These are phyloP conservation scores for Proteles cristata DNA, from an alignment of 2,113 vertebrate species.

Conservation along the genomic window DNA sequence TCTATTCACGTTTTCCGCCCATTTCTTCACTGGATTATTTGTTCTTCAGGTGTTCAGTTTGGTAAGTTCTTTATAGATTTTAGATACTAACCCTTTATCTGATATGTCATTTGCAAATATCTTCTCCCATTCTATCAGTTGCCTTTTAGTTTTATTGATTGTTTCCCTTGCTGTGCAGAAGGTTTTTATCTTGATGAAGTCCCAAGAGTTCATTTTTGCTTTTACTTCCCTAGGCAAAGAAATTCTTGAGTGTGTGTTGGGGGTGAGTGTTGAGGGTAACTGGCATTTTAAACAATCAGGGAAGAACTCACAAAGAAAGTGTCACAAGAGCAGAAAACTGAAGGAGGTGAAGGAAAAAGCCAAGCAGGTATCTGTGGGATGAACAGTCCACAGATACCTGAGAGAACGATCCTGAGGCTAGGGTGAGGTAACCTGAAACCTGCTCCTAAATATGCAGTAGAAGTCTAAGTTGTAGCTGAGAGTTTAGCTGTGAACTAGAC, in stretches of 20 bases:
- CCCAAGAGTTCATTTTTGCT: too few relatives aligned
- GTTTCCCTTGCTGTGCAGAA: too few relatives aligned
- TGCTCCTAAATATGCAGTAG: neutral
- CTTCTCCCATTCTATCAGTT: too few relatives aligned
- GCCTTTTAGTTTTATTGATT: too few relatives aligned
- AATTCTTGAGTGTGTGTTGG: neutral
- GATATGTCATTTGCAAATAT: too few relatives aligned
- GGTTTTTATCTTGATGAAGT: too few relatives aligned
- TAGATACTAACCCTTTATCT: too few relatives aligned
- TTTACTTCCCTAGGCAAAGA: neutral
- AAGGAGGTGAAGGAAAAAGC: neutral
- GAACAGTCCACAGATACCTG: neutral
- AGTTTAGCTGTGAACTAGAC: too few relatives aligned
- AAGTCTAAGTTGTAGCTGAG: neutral
- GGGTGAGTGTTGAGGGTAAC: rapidly evolving
- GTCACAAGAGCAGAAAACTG: neutral
- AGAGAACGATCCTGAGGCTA: neutral
- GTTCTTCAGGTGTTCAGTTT: too few relatives aligned
- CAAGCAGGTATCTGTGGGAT: neutral
- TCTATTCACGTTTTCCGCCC: too few relatives aligned
- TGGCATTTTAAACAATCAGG: neutral
- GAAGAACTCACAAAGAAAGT: neutral
- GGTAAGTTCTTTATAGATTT: too few relatives aligned
- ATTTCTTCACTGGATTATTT: too few relatives aligned
- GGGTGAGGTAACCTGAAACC: neutral